Evolutionary conservation across 2,113 vertebrate genomes (phyloP), one percentile per base, ranked within the genome.

Genomic region (Penelope pileata): DNA sequence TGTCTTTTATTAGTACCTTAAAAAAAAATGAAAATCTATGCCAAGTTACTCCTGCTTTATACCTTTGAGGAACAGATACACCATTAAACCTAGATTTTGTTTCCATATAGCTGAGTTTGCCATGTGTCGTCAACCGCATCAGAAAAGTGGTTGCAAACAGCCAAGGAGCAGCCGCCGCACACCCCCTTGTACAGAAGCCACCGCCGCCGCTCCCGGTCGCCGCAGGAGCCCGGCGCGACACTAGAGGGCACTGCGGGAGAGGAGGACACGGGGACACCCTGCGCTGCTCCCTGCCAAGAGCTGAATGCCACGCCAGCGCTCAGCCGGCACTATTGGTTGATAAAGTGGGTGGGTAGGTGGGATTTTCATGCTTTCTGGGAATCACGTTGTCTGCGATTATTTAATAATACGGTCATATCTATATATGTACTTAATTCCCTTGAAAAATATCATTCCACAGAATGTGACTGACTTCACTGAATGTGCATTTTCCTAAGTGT

Each of bases 71-170:
- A 98, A 86, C 80, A 90, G 88, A 58, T 96, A 92, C 86, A 94
- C 91, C 68, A 86, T 89, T 68, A 88, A 96, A 98, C 97, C 97
- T 97, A 98, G 98, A 98, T 98, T 98, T 97, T 98, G 98, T 98
- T 98, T 97, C 98, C 98, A 98, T 98, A 98, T 98, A 99, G 99
- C 98, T 99, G 96, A 98, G 98, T 98, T 98, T 98, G 98, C 98
- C 98, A 98, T 99, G 99, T 99, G 99, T 99, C 98, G 99, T 99
- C 99, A 99, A 99, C 99, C 99, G 98, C 99, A 99, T 99, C 99
- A 99, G 99, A 99, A 99, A 99, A 99, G 99, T 99, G 99, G 99
- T 98, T 94, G 98, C 99, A 99, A 98, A 99, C 99, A 99, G 98
- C 98, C 99, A 98, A 97, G 98, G 99, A 99, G 96, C 99, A 99